These are phyloP conservation scores for Drosophila incognita DNA, from an alignment of 2,888 invertebrate genomes.

Conservation along the genomic window DNA sequence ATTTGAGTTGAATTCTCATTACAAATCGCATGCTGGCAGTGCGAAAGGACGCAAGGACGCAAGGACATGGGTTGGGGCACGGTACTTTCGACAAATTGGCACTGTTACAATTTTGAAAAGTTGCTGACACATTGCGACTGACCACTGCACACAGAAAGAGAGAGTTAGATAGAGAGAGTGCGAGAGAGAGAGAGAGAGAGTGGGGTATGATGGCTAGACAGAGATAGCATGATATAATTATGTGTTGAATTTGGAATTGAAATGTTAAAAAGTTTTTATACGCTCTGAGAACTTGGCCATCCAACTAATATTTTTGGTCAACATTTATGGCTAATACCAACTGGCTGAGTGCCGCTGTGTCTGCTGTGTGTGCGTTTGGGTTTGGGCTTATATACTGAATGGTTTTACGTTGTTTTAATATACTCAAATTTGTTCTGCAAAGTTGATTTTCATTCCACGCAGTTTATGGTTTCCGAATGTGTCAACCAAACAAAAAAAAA, in stretches of 20 bases:
- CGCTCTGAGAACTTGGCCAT: slow-evolving; percentile 46
- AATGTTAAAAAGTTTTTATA: slow-evolving; percentile 74
- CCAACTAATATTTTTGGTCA: slow-evolving; percentile 67
- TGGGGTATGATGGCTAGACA: slow-evolving; percentile 15
- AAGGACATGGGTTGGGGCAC: slow-evolving; percentile 22
- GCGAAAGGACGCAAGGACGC: slow-evolving; percentile 11
- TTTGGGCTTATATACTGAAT: slow-evolving; percentile 15
- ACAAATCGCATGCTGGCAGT: slow-evolving; percentile 40
- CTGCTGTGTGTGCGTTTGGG: slow-evolving; percentile 14
- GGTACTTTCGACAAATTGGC: slow-evolving; percentile 71
- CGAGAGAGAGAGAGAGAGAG: not conserved
- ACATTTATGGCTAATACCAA: slow-evolving; percentile 67
- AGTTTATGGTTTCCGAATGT: slow-evolving; percentile 11
- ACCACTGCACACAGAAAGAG: slow-evolving; percentile 10
- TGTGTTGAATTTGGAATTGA: slow-evolving; percentile 77
- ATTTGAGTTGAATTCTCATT: slow-evolving; percentile 74
- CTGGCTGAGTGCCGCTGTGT: slow-evolving; percentile 18
- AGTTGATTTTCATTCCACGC: slow-evolving; percentile 19
- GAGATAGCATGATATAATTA: slow-evolving; percentile 61
- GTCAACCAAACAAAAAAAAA: not conserved
- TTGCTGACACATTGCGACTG: slow-evolving; percentile 68
- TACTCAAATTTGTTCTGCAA: slow-evolving; percentile 40
- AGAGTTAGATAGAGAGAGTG: not conserved
- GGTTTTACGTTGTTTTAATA: slow-evolving; percentile 58
- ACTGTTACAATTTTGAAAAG: slow-evolving; percentile 72